These are phyloP conservation scores for Cheumatopsyche charites DNA, from an alignment of 1,140 invertebrate species.

Conservation along the genomic window DNA sequence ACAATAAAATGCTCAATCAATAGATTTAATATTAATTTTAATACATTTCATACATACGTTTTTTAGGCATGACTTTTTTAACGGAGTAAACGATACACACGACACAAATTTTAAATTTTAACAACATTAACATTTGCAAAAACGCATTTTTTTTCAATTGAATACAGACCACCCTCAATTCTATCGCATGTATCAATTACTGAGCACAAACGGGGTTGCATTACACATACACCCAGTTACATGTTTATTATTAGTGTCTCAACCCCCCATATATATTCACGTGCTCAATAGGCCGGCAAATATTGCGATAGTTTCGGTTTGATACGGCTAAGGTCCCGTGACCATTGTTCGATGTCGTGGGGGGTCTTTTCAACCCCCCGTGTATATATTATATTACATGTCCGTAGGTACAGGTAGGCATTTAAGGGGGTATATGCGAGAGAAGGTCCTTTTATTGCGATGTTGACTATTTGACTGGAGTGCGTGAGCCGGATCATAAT, in stretches of 20 bases:
- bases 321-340: slow-evolving; percentile 23
- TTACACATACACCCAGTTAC: background rate
- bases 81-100: no score
- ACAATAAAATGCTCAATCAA: no score
- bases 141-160: no score
- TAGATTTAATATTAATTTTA: no score
- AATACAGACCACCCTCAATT: background rate
- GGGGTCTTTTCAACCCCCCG: slow-evolving; percentile 1
- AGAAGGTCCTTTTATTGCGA: slow-evolving; percentile 22
- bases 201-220: slow-evolving; percentile 23
- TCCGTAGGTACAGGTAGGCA: no score
- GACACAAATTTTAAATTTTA: no score
- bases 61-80: no score
- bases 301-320: slow-evolving; percentile 40
- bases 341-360: slow-evolving; percentile 17
- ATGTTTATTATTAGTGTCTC: slow-evolving; percentile 6
- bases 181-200: slow-evolving; percentile 34
- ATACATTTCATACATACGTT: no score
- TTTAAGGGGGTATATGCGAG: no score
- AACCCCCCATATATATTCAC: background rate
- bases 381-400: no score
- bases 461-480: slow-evolving; percentile 37
- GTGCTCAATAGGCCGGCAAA: slow-evolving; percentile 38
- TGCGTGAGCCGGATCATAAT: slow-evolving; percentile 28
- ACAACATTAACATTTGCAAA: no score